phyloP scores from a whole-genome alignment of 2,888 invertebrate genomes.

The Dinocampus coccinellae region DNA sequence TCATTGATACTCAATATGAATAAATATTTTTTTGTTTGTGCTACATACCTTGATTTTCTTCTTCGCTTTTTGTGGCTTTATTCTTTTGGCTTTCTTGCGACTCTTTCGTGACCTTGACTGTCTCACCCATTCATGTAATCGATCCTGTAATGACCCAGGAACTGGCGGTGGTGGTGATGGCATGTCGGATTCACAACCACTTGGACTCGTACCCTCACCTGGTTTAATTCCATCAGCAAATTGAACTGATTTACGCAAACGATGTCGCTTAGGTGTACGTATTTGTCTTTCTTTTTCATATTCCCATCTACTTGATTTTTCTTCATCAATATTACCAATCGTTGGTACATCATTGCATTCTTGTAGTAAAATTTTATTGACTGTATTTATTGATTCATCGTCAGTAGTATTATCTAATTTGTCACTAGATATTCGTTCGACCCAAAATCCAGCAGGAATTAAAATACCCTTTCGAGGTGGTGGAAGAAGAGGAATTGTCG shows the following conservation, averaged over 20 bases:
- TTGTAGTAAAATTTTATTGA: background rate
- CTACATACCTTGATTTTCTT: slow-evolving; percentile 71
- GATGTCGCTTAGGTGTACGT: slow-evolving; percentile 37
- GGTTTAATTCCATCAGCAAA: slow-evolving; percentile 76
- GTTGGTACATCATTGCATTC: background rate
- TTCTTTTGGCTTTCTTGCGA: slow-evolving; percentile 72
- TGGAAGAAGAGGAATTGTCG: slow-evolving; percentile 59
- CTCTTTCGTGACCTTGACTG: slow-evolving; percentile 61
- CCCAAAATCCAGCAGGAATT: slow-evolving; percentile 71
- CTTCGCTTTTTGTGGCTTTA: slow-evolving; percentile 71
- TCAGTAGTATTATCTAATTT: slow-evolving; percentile 43
- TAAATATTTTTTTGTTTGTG: background rate
- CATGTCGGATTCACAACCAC: slow-evolving; percentile 74
- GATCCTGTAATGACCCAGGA: slow-evolving; percentile 49
- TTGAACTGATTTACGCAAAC: slow-evolving; percentile 70
- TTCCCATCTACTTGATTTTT: slow-evolving; percentile 39
- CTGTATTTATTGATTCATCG: background rate
- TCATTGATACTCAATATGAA: background rate
- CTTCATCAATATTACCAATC: slow-evolving; percentile 17
- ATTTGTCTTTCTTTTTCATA: slow-evolving; percentile 40
- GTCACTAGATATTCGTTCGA: slow-evolving; percentile 61
- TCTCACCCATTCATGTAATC: slow-evolving; percentile 52
- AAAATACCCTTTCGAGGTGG: slow-evolving; percentile 73
- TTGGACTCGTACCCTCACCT: slow-evolving; percentile 74
- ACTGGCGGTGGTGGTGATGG: slow-evolving; percentile 74